Evolutionary conservation across 2,113 vertebrate species (phyloP).

Genomic region (Emydocephalus ijimae): DNA sequence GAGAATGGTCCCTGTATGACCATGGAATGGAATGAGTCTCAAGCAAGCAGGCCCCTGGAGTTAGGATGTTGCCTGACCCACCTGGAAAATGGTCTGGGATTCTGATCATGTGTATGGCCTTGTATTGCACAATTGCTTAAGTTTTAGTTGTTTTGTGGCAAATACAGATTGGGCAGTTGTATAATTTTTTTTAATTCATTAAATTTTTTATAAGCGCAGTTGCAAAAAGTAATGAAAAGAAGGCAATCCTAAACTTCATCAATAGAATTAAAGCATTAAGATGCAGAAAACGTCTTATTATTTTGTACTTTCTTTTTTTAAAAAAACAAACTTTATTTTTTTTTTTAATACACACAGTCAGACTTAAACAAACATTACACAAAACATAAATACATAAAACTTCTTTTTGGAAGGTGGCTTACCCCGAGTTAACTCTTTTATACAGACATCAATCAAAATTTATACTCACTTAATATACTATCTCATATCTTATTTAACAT

Average conservation of each 20-base stretch:
- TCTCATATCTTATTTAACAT: no score
- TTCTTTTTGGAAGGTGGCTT: no score
- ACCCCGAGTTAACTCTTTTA: no score
- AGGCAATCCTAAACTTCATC: not conserved
- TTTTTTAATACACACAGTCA: no score
- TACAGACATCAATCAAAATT: no score
- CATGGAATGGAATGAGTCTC: not conserved
- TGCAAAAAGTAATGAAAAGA: not conserved
- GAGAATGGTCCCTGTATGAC: not conserved
- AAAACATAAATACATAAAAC: no score
- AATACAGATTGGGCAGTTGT: not conserved
- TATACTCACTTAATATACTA: no score
- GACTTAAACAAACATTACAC: no score
- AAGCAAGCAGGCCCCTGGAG: not conserved
- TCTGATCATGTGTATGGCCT: not conserved
- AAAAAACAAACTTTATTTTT: no score
- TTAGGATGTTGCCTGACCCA: not conserved
- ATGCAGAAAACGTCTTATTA: not conserved
- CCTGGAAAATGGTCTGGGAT: not conserved
- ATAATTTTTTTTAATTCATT: not conserved
- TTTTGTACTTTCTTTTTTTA: no score
- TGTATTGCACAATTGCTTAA: not conserved
- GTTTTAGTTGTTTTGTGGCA: not conserved
- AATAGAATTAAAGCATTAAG: not conserved
- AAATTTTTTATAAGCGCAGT: no score